phyloP scores from a whole-genome alignment of 2,888 invertebrate species.

The Tribolium freemani region DNA sequence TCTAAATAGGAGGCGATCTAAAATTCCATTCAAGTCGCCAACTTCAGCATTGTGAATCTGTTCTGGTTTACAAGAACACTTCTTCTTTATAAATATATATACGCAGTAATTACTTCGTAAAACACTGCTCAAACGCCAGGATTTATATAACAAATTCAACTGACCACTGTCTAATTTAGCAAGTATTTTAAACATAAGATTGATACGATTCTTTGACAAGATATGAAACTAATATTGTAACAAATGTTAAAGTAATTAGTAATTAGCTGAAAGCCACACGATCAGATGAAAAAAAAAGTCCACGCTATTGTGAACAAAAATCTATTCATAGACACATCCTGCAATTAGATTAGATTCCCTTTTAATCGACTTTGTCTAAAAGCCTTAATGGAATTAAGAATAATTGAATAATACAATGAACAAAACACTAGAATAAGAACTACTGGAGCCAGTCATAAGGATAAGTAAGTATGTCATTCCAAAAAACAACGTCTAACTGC shows the following conservation, averaged over 20 bases:
- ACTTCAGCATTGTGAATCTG: neutral
- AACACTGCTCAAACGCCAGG: neutral
- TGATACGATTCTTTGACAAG: neutral
- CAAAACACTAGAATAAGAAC: neutral
- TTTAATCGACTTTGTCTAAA: neutral
- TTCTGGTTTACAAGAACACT: neutral
- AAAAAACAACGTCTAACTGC: too few relatives aligned
- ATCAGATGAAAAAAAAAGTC: too few relatives aligned
- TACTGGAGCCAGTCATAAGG: neutral
- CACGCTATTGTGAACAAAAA: neutral
- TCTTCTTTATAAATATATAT: neutral
- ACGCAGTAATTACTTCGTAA: neutral
- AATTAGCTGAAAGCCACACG: too few relatives aligned
- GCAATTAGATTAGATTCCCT: neutral
- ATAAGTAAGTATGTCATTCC: too few relatives aligned
- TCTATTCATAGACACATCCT: neutral
- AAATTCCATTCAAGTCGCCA: conserved; percentile 10
- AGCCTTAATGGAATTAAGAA: neutral
- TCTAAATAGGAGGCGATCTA: neutral
- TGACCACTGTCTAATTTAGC: too few relatives aligned
- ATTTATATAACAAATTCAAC: neutral
- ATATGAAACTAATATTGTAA: neutral
- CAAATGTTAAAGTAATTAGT: too few relatives aligned
- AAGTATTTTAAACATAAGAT: too few relatives aligned
- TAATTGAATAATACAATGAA: neutral